Percentiles rank a stretch among this genome's conserved stretches.
These are phyloP conservation scores for Tyria jacobaeae DNA, from an alignment of 2,888 invertebrate species.

Conservation along the genomic window DNA sequence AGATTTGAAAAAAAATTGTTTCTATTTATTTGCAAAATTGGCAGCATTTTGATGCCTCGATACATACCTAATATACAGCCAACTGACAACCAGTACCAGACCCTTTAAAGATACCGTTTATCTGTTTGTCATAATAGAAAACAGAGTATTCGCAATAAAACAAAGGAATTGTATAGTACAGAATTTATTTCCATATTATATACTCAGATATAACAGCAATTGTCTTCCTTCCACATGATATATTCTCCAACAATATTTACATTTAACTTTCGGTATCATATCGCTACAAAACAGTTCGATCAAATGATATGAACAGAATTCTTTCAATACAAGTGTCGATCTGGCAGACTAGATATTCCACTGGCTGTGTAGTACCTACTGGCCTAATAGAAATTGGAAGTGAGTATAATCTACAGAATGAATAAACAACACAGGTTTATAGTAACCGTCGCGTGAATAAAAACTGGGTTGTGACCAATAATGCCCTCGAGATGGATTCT, in stretches of 20 bases:
- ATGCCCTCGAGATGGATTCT: not conserved
- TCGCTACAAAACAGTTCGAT: conserved; percentile 21
- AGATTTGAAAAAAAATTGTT: no score
- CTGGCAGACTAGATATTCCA: not conserved
- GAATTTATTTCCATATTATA: conserved; percentile 82
- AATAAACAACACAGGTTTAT: not conserved
- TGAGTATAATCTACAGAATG: not conserved
- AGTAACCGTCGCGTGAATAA: no score
- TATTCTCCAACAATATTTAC: conserved; percentile 79
- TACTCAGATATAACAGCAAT: conserved; percentile 81
- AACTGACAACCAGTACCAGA: no score
- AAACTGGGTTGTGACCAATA: not conserved
- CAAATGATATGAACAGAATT: not conserved
- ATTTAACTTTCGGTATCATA: conserved; percentile 61
- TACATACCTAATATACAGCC: no score
- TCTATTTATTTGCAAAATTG: no score
- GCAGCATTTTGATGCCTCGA: no score
- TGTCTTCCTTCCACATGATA: conserved; percentile 63
- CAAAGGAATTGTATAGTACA: conserved; percentile 71
- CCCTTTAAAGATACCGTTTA: no score
- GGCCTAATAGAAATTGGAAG: not conserved
- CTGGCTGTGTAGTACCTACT: not conserved
- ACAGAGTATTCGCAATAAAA: conserved; percentile 51
- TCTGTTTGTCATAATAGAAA: no score
- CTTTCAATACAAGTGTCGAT: not conserved